A percentile compares a stretch with the other conserved stretches of the same genome.
Evolutionary conservation across 2,113 vertebrate genomes (phyloP).

Genomic region (Chrysochloris asiatica): DNA sequence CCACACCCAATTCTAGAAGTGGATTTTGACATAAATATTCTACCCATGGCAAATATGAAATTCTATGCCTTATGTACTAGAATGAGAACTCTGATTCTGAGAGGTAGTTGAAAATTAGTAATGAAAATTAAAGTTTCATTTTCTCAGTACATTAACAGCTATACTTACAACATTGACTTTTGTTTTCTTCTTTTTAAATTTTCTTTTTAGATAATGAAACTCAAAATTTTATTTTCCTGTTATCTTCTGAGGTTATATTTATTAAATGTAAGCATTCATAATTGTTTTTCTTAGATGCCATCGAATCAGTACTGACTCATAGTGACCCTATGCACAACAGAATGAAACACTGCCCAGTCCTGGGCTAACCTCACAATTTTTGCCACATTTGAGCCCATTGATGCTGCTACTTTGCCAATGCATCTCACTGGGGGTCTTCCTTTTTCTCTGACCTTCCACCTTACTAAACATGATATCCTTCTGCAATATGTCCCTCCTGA

Average conservation of each 20-base stretch:
- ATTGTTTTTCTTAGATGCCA: too few species aligned
- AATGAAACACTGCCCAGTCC: too few species aligned
- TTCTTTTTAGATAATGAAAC: background rate
- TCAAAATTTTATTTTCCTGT: background rate
- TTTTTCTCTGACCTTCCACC: too few species aligned
- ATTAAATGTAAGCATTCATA: background rate
- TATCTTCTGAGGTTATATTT: background rate
- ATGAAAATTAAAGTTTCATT: conserved; percentile 38
- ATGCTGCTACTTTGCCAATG: too few species aligned
- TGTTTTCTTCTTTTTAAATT: background rate
- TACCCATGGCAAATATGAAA: background rate
- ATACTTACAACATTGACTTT: background rate
- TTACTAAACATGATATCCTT: too few species aligned
- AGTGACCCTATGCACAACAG: too few species aligned
- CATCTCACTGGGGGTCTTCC: too few species aligned
- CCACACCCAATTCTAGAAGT: background rate
- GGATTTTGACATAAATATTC: background rate
- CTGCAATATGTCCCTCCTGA: too few species aligned
- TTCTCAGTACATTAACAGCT: background rate
- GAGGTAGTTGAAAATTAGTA: background rate
- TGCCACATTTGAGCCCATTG: too few species aligned
- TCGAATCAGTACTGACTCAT: too few species aligned
- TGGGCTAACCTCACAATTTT: too few species aligned
- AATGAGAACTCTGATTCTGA: conserved; percentile 2
- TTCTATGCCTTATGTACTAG: background rate